Percentiles rank a stretch among this genome's conserved stretches.
Conservation (phyloP, 2,797 vertebrate genomes). For the Buceros bicornis region DNA sequence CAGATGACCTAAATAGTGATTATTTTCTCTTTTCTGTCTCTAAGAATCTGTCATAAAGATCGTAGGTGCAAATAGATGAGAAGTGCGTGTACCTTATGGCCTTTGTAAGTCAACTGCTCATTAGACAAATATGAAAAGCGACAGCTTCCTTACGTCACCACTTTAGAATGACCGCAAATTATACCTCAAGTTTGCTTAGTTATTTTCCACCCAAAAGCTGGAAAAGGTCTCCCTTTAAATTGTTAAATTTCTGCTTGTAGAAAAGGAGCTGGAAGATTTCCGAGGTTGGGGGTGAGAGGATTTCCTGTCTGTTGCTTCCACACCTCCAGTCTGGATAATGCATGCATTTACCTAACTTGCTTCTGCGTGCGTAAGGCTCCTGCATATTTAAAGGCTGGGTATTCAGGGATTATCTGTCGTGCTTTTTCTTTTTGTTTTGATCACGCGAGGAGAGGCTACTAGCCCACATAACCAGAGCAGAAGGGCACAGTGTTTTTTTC, state of each 20-base stretch:
- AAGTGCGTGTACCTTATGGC: not conserved
- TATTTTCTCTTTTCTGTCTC: not conserved
- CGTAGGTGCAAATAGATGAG: not conserved
- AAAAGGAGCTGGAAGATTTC: not conserved
- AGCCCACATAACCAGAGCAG: constrained; percentile 25
- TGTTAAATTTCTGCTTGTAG: not conserved
- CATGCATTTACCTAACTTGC: constrained; percentile 85
- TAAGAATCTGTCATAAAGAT: not conserved
- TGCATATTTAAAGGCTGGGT: constrained; percentile 93
- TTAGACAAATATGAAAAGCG: not conserved
- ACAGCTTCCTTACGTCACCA: not conserved
- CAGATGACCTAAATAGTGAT: not conserved
- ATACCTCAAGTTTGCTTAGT: not conserved
- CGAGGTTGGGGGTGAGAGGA: not conserved
- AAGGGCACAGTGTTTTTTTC: not conserved
- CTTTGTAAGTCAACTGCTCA: not conserved
- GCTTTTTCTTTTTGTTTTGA: constrained; percentile 85
- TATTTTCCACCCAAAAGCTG: not conserved
- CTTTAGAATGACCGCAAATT: not conserved
- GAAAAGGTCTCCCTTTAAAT: not conserved
- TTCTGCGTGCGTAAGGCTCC: constrained; percentile 87
- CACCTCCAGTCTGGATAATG: constrained; percentile 78
- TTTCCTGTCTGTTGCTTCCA: not conserved
- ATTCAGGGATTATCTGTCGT: constrained; percentile 91
- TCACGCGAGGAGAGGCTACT: constrained; percentile 86